These are phyloP conservation scores for Hirtodrosophila histrioides DNA, from an alignment of 2,888 invertebrate genomes.

Conservation along the genomic window DNA sequence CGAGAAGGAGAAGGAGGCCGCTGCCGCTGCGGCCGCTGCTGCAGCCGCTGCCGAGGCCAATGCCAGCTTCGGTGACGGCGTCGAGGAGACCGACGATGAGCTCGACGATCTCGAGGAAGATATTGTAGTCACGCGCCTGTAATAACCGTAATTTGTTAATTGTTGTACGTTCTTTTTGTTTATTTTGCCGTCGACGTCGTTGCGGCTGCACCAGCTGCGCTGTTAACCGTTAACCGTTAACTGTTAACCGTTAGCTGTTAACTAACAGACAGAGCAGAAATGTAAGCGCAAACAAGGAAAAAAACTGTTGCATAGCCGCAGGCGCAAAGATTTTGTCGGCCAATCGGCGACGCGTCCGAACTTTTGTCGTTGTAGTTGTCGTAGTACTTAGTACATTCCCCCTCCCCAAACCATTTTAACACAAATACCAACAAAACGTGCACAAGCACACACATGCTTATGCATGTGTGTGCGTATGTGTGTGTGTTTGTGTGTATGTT, in stretches of 20 bases:
- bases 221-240: conserved; percentile 28
- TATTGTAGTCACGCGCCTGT: conserved; percentile 93
- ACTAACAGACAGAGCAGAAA: conserved; percentile 16
- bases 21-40: conserved; percentile 88
- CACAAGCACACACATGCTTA: conserved; percentile 3
- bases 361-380: conserved; percentile 54
- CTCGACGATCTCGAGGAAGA: conserved; percentile 95
- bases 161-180: conserved; percentile 60
- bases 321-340: conserved; percentile 42
- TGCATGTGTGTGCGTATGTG: conserved; percentile 5
- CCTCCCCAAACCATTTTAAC: conserved; percentile 42
- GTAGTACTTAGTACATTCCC: conserved; percentile 72
- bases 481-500: conserved; percentile 3
- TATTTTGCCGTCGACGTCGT: conserved; percentile 44
- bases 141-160: conserved; percentile 75
- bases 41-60: conserved; percentile 74
- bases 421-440: conserved; percentile 38
- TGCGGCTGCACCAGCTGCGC: conserved; percentile 44
- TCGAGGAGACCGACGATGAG: conserved; percentile 93
- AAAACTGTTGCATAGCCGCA: conserved; percentile 57
- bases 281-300: conserved; percentile 16
- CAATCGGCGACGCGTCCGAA: conserved; percentile 33
- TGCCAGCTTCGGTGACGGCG: conserved; percentile 74
- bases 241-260: conserved; percentile 13
- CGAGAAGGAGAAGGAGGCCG: conserved; percentile 87